Percentiles rank a stretch among this genome's conserved stretches.
phyloP scores from a whole-genome alignment of 2,888 invertebrate species.

The Eupeodes luniger region DNA sequence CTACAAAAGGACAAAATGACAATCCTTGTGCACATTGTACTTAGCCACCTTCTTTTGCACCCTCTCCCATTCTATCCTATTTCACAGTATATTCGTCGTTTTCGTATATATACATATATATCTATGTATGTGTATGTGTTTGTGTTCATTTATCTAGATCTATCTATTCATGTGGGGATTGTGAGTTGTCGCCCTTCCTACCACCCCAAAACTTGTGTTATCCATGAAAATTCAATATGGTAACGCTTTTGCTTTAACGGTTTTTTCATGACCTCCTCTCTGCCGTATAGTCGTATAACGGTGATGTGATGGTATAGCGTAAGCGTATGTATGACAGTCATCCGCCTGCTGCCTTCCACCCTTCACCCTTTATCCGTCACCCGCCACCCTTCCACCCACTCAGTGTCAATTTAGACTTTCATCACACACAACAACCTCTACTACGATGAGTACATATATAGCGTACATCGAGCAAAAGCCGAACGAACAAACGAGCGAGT shows the following conservation, averaged over 20 bases:
- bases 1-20: conserved; percentile 75
- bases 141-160: conserved; percentile 73
- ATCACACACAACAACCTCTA: conserved; percentile 66
- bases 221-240: conserved; percentile 76
- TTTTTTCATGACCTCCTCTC: conserved; percentile 75
- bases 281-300: conserved; percentile 37
- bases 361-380: not conserved
- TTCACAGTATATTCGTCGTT: not conserved
- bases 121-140: conserved; percentile 5
- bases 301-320: conserved; percentile 26
- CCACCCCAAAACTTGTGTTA: conserved; percentile 64
- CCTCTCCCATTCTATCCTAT: not conserved
- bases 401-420: conserved; percentile 76
- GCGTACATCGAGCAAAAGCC: conserved; percentile 18
- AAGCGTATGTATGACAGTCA: conserved; percentile 37
- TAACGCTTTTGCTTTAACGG: conserved; percentile 76
- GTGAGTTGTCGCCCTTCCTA: conserved; percentile 41
- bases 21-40: conserved; percentile 75
- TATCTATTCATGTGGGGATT: conserved; percentile 75
- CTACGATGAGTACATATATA: not conserved
- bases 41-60: conserved; percentile 55
- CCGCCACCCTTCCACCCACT: conserved; percentile 52
- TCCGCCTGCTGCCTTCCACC: conserved; percentile 1
- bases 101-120: not conserved
- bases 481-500: conserved; percentile 23